Evolutionary conservation across 2,888 invertebrate species (phyloP).

Genomic region (Formica aserva): DNA sequence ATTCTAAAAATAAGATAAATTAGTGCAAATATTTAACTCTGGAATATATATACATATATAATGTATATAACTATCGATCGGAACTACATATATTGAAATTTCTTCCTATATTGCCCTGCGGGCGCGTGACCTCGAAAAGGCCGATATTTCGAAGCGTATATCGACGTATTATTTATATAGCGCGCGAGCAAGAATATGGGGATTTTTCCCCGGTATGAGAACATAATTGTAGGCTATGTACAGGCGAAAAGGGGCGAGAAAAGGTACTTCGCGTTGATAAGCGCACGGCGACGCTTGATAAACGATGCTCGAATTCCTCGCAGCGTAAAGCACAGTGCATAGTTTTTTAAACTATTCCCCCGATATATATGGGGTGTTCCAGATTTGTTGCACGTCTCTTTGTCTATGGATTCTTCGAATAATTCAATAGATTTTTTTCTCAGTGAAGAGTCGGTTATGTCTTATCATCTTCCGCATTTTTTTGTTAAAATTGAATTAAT

Average conservation of each 20-base stretch:
- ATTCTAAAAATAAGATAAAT: too few species aligned
- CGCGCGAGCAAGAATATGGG: slow-evolving; percentile 24
- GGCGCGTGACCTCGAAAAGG: slow-evolving; percentile 40
- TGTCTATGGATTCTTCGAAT: not conserved
- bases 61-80: too few species aligned
- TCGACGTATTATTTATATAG: slow-evolving; percentile 53
- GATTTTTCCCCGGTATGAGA: slow-evolving; percentile 53
- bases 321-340: slow-evolving; percentile 1
- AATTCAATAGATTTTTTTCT: not conserved
- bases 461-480: not conserved
- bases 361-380: slow-evolving; percentile 11
- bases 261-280: slow-evolving; percentile 32
- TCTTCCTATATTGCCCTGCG: slow-evolving; percentile 31
- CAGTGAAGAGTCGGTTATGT: not conserved
- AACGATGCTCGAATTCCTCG: slow-evolving; percentile 36
- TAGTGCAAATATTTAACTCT: too few species aligned
- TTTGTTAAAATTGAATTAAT: not conserved
- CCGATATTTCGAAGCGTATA: slow-evolving; percentile 37
- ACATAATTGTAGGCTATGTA: slow-evolving; percentile 57
- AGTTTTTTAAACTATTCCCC: not conserved
- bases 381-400: not conserved
- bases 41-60: too few species aligned
- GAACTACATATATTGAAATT: slow-evolving; percentile 23
- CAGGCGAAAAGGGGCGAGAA: slow-evolving; percentile 18
- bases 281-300: slow-evolving; percentile 33